Evolutionary conservation across 2,888 invertebrate genomes (phyloP), one percentile per base, ranked within the genome.

Genomic region (Masnerella sp.): DNA sequence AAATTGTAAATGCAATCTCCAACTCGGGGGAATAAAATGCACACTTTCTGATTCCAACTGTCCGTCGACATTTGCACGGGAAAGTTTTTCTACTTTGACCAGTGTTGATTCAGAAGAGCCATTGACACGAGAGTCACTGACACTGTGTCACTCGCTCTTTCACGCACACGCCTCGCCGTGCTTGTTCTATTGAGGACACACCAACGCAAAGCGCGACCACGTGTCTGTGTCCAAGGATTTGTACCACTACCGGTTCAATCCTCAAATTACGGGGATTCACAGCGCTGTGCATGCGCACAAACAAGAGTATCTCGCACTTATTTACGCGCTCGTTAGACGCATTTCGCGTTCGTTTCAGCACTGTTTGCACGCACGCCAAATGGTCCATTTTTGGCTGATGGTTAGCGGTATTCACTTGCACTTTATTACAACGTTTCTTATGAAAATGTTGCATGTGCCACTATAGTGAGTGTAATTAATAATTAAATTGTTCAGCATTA

Each of bases 61-160:
- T 45, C 40, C 49, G 47, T 52, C 42, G 30, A 22, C 34, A 47
- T 49, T 62, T 56, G 18, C 8, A 22, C 45, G 54, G 22, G 69
- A 61, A 70, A 70, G 61, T 61, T 70, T 70, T 54, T 62, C 69
- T 56, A 61, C 69, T 70, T 62, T 70, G 70, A 43, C 70, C 70
- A 25, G 61, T 61, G 61, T 72, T 52, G 59, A 67, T 72, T 62
- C 61, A 56, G 49, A 64, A 52, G 72, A 65, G 72, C 61, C 61
- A 67, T 72, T 72, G 72, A 72, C 72, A 61, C 67, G 36, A 70
- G 56, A 70, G 70, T 62, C 49, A 59, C 72, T 51, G 59, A 72
- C 72, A 59, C 59, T 40, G 51, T 47, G 58, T 52, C 65, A 67
- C 61, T 67, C 67, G 72, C 59, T 72, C 72, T 67, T 72, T 72